Percentiles rank a stretch among this genome's conserved stretches.
Conservation (phyloP, 1,140 invertebrate species). For the Pseudoatta argentina region DNA sequence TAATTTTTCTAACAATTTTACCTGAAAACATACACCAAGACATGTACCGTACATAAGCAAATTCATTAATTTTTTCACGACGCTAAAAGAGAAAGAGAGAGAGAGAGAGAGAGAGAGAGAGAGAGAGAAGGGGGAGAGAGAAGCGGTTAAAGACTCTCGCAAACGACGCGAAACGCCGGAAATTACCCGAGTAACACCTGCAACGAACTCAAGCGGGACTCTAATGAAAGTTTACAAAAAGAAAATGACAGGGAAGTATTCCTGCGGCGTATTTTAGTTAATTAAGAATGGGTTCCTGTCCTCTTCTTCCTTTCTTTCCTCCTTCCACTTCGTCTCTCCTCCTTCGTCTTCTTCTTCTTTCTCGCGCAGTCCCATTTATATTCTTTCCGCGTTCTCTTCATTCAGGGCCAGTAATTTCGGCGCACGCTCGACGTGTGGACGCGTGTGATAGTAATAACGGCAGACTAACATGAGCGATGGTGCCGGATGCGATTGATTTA, state of each 20-base stretch:
- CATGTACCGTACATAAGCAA: not conserved
- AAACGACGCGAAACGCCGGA: constrained; percentile 45
- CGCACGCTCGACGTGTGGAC: constrained; percentile 33
- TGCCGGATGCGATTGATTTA: constrained; percentile 52
- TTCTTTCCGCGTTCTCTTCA: constrained; percentile 56
- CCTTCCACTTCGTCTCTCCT: not conserved
- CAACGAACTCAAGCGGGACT: constrained; percentile 46
- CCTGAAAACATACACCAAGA: not conserved
- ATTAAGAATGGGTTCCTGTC: constrained; percentile 48
- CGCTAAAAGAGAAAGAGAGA: not conserved
- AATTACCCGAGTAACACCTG: constrained; percentile 58
- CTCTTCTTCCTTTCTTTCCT: not conserved
- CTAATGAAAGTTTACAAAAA: constrained; percentile 59
- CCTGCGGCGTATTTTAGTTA: constrained; percentile 60
- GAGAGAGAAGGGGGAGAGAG: not conserved
- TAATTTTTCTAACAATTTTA: constrained; percentile 35
- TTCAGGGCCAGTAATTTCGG: constrained; percentile 52
- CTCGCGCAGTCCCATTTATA: constrained; percentile 42
- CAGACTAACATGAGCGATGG: constrained; percentile 28
- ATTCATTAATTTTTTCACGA: constrained; percentile 23
- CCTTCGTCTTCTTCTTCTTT: not conserved
- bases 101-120: not conserved
- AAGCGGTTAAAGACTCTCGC: constrained; percentile 4
- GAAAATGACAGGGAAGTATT: constrained; percentile 39
- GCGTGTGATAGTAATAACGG: constrained; percentile 45